phyloP scores from a whole-genome alignment of 2,888 invertebrate genomes.

The Morpho achilles region DNA sequence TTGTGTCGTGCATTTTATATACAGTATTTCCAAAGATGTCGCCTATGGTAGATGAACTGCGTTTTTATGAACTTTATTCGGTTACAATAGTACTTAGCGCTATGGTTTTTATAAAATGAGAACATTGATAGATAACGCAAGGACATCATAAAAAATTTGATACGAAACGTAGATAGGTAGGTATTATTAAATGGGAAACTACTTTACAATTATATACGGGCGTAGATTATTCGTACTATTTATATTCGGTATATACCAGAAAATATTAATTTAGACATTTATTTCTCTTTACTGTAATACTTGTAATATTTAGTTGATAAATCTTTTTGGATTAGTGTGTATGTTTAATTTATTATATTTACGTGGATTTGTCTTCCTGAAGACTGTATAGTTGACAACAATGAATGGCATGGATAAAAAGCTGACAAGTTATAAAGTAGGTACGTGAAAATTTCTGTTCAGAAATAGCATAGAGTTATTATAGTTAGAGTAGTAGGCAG shows the following conservation, averaged over 20 bases:
- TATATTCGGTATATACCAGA: conserved; percentile 24
- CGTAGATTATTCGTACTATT: conserved; percentile 23
- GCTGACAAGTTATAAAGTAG: conserved; percentile 12
- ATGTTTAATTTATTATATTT: conserved; percentile 20
- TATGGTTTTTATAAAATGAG: conserved; percentile 33
- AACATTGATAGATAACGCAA: conserved; percentile 44
- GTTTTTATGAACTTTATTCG: conserved; percentile 18
- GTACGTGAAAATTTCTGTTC: conserved; percentile 13
- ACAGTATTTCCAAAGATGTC: conserved; percentile 13
- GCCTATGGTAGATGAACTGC: conserved; percentile 17
- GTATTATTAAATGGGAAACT: conserved; percentile 74
- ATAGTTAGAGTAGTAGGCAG: too few relatives aligned
- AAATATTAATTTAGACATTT: conserved; percentile 16
- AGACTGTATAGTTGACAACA: conserved; percentile 22
- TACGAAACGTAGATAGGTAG: conserved; percentile 76
- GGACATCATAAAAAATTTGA: conserved; percentile 63
- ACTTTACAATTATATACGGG: conserved; percentile 58
- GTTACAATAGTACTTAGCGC: conserved; percentile 27
- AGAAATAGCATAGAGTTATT: neutral
- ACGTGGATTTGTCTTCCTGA: conserved; percentile 28
- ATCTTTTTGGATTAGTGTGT: conserved; percentile 19
- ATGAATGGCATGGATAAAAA: conserved; percentile 22
- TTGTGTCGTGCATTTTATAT: conserved; percentile 20
- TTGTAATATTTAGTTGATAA: conserved; percentile 15
- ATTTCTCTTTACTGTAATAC: conserved; percentile 12